phyloP scores from a whole-genome alignment of 2,797 vertebrate genomes.

The Amazona finschi region DNA sequence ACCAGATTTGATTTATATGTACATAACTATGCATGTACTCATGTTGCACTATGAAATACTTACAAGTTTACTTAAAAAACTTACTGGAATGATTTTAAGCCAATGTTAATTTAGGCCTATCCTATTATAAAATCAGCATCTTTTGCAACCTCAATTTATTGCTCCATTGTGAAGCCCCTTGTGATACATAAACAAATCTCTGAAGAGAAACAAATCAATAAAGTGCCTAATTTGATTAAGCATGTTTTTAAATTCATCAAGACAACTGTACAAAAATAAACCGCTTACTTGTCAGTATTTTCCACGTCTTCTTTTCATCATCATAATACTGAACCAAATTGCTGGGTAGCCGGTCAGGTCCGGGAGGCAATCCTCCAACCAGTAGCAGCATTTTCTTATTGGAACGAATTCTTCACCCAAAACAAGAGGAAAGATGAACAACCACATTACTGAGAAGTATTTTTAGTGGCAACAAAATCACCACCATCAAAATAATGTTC shows the following conservation, averaged over 20 bases:
- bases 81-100: conserved; percentile 66
- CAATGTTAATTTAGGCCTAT: conserved; percentile 70
- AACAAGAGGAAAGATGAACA: conserved; percentile 84
- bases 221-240: conserved; percentile 79
- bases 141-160: conserved; percentile 74
- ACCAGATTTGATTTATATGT: not conserved
- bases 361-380: conserved; percentile 97
- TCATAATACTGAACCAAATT: conserved; percentile 99
- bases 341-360: conserved; percentile 98
- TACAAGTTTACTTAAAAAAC: conserved; percentile 54
- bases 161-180: conserved; percentile 68
- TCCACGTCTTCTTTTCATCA: conserved; percentile 99
- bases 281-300: conserved; percentile 99
- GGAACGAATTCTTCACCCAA: conserved; percentile 96
- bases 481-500: conserved; percentile 77
- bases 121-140: conserved; percentile 65
- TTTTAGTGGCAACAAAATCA: conserved; percentile 77
- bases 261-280: conserved; percentile 68
- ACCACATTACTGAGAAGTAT: conserved; percentile 72
- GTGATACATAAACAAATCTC: conserved; percentile 74
- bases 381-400: conserved; percentile 98
- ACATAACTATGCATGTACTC: conserved; percentile 36
- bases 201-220: conserved; percentile 77
- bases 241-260: conserved; percentile 73
- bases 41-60: conserved; percentile 28